Conservation (phyloP, 2,888 invertebrate species). For the Lepas anatifera region DNA sequence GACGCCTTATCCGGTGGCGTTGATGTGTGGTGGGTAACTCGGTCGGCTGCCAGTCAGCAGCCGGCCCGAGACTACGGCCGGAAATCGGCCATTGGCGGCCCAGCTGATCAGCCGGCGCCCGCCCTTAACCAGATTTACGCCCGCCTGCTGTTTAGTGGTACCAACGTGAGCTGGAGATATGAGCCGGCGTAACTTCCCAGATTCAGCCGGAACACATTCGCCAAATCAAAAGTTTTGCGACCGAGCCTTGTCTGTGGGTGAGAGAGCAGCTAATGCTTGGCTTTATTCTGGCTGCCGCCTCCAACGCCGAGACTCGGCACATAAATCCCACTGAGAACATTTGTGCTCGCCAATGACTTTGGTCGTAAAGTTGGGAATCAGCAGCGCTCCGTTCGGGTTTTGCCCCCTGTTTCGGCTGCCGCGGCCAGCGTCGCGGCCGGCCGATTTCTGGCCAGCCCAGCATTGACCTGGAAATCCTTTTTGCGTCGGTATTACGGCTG, state of each 20-base stretch:
- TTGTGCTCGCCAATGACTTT: background rate
- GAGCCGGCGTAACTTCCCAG: background rate
- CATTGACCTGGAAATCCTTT: no score
- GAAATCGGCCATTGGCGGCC: no score
- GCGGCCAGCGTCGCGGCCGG: no score
- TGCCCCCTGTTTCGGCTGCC: no score
- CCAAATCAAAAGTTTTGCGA: conserved; percentile 3
- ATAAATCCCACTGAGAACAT: background rate
- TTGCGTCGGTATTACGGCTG: no score
- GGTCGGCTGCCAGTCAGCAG: no score
- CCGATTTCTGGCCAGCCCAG: no score
- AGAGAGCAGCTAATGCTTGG: background rate
- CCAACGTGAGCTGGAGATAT: background rate
- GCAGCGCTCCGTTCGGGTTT: no score
- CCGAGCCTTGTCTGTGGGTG: background rate
- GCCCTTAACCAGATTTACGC: background rate
- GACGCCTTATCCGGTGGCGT: no score
- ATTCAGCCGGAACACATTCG: background rate
- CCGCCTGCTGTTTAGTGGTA: background rate
- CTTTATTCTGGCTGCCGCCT: background rate
- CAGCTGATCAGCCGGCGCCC: background rate
- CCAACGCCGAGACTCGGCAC: background rate
- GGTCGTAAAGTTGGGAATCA: background rate
- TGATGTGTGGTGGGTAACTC: no score
- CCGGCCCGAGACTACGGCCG: no score